These are phyloP conservation scores for Schizopygopsis malacanthus DNA, from an alignment of 2,797 vertebrate species.

Conservation along the genomic window DNA sequence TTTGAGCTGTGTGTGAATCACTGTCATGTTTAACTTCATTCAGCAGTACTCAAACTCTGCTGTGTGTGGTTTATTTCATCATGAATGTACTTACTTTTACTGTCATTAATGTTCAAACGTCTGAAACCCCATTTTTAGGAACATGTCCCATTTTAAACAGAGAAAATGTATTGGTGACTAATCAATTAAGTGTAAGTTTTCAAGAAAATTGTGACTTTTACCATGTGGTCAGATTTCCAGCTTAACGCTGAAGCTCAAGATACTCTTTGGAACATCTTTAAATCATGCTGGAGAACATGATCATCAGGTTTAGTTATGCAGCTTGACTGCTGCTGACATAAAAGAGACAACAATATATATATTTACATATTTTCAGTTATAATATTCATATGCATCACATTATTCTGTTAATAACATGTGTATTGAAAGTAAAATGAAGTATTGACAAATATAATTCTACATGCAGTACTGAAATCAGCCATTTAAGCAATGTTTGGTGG, in stretches of 20 bases:
- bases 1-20: slow-evolving; percentile 3
- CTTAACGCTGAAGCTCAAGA: neutral
- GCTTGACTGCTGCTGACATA: neutral
- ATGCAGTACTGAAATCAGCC: neutral
- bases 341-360: neutral
- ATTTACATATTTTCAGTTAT: neutral
- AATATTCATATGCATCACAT: slow-evolving; percentile 2
- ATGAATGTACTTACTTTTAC: neutral
- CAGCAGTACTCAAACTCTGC: neutral
- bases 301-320: neutral
- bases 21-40: neutral
- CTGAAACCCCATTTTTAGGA: neutral
- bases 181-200: neutral
- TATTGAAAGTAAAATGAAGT: neutral
- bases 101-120: neutral
- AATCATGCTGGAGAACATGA: neutral
- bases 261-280: neutral
- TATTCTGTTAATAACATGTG: neutral
- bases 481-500: neutral
- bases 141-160: neutral
- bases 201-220: neutral
- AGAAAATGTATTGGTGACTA: neutral
- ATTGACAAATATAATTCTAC: neutral
- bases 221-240: neutral
- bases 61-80: neutral